Evolutionary conservation across 1,140 invertebrate genomes (phyloP).

Genomic region (Vanessa tameamea): DNA sequence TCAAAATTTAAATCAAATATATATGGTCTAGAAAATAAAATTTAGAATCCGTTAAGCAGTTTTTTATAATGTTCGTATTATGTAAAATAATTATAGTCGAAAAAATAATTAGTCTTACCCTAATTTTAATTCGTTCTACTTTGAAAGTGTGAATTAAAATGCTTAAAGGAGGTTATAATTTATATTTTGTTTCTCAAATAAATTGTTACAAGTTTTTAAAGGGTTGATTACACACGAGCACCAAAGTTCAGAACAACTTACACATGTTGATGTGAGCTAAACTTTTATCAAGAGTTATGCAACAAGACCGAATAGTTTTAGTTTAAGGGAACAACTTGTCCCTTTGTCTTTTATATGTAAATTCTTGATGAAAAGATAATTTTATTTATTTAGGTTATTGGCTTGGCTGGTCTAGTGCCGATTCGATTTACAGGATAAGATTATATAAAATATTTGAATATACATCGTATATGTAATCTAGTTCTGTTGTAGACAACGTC

Average conservation of each 20-base stretch:
- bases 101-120: background rate
- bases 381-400: conserved; percentile 1
- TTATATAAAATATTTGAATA: no score
- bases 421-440: background rate
- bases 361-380: conserved; percentile 4
- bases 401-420: background rate
- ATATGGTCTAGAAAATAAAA: background rate
- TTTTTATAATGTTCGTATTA: background rate
- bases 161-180: background rate
- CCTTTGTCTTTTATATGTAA: conserved; percentile 20
- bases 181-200: background rate
- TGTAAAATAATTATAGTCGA: background rate
- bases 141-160: background rate
- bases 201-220: conserved; percentile 6
- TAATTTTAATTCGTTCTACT: background rate
- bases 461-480: no score
- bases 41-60: background rate
- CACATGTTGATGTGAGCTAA: conserved; percentile 21
- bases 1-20: background rate
- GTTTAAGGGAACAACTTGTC: background rate
- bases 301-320: conserved; percentile 19
- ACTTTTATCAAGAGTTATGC: conserved; percentile 16
- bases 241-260: conserved; percentile 7
- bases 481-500: no score
- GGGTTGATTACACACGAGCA: background rate